These are phyloP conservation scores for Bombus waltoni DNA, from an alignment of 1,140 invertebrate genomes.

Conservation along the genomic window DNA sequence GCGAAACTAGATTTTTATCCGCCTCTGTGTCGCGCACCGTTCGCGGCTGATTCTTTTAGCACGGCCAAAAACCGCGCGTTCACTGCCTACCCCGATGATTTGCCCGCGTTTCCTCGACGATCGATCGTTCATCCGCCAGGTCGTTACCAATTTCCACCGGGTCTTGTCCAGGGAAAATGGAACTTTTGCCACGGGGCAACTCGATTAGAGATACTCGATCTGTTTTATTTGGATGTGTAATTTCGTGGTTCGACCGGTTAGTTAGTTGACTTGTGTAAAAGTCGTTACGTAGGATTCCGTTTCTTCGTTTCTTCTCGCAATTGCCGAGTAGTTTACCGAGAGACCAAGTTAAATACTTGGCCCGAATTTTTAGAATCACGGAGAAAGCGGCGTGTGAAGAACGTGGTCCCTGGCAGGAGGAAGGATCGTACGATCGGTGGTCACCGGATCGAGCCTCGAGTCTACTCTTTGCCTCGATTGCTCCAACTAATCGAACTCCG, in stretches of 20 bases:
- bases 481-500: slow-evolving; percentile 26
- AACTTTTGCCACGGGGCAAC: neutral
- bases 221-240: neutral
- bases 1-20: slow-evolving; percentile 41
- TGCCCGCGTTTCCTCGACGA: neutral
- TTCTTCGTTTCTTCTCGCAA: neutral
- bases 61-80: slow-evolving; percentile 7
- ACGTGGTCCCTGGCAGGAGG: neutral
- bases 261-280: neutral
- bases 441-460: neutral
- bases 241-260: neutral
- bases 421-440: neutral
- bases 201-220: slow-evolving; percentile 2
- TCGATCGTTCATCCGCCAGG: slow-evolving; percentile 7
- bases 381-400: neutral
- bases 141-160: neutral
- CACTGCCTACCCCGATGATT: neutral
- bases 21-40: neutral
- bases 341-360: neutral
- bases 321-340: neutral
- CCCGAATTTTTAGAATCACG: neutral
- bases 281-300: neutral
- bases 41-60: slow-evolving; percentile 17
- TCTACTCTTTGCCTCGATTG: slow-evolving; percentile 10
- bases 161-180: neutral